Percentiles rank a stretch among this genome's conserved stretches.
Conservation (phyloP, 2,797 vertebrate genomes). For the Acipenser oxyrinchus region DNA sequence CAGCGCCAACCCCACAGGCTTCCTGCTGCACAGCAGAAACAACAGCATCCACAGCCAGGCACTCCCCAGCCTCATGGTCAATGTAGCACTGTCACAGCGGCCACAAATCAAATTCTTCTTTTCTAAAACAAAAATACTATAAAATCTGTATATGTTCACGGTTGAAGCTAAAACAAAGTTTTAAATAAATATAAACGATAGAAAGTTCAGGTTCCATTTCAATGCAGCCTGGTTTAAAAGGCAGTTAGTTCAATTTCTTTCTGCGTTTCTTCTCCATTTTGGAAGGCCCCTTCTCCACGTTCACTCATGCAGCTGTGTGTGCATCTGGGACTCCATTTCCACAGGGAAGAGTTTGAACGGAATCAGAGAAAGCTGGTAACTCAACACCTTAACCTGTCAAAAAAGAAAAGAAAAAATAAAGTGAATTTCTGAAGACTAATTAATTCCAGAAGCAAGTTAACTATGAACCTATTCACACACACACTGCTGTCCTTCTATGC, state of each 20-base stretch:
- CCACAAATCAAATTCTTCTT: slow-evolving; percentile 47
- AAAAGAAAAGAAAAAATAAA: neutral
- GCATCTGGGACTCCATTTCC: slow-evolving; percentile 65
- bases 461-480: too few species aligned
- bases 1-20: slow-evolving; percentile 64
- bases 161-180: slow-evolving; percentile 2
- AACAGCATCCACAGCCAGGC: slow-evolving; percentile 66
- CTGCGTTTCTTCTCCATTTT: slow-evolving; percentile 97
- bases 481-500: too few species aligned
- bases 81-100: slow-evolving; percentile 19
- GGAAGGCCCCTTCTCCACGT: slow-evolving; percentile 45
- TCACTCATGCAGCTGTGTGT: slow-evolving; percentile 59
- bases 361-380: slow-evolving; percentile 4
- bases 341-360: slow-evolving; percentile 14
- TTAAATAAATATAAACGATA: neutral
- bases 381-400: slow-evolving; percentile 7
- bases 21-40: slow-evolving; percentile 65
- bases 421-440: too few species aligned
- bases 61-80: slow-evolving; percentile 66
- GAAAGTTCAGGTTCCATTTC: slow-evolving; percentile 50
- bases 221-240: slow-evolving; percentile 52
- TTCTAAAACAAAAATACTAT: slow-evolving; percentile 2
- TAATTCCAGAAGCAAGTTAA: too few species aligned
- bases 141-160: neutral
- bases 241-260: slow-evolving; percentile 87